phyloP scores from a whole-genome alignment of 2,797 vertebrate genomes.

The Falco columbarius region DNA sequence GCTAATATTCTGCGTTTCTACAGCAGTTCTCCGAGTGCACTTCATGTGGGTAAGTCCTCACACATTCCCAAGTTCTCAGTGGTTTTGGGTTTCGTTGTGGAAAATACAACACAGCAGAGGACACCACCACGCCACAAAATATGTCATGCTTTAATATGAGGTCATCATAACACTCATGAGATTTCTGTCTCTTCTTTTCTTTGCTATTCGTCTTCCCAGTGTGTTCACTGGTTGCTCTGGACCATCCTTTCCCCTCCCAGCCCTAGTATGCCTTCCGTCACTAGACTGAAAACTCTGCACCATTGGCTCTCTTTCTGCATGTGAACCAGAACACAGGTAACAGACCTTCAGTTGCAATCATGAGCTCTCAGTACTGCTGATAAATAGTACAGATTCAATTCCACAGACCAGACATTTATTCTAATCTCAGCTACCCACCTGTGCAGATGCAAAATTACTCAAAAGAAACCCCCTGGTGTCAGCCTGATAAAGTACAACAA shows the following conservation, averaged over 20 bases:
- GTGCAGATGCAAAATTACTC: neutral
- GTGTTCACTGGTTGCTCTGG: neutral
- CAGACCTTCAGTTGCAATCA: neutral
- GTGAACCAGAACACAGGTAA: neutral
- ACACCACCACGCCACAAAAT: neutral
- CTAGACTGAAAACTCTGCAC: neutral
- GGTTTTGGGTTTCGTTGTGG: neutral
- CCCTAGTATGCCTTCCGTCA: neutral
- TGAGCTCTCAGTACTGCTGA: neutral
- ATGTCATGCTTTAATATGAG: neutral
- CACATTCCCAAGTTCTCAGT: neutral
- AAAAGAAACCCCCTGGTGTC: neutral
- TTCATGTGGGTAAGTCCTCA: neutral
- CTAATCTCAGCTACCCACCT: slow-evolving; percentile 1
- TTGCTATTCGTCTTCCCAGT: neutral
- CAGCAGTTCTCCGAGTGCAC: neutral
- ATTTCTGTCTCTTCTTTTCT: neutral
- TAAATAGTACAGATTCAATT: neutral
- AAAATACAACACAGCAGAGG: neutral
- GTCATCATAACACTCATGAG: neutral
- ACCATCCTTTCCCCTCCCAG: neutral
- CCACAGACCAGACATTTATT: neutral
- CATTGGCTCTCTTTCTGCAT: neutral
- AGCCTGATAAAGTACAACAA: neutral
- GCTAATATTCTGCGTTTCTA: neutral